These are phyloP conservation scores for Synergus laeviventris DNA, from an alignment of 2,888 invertebrate species.

Conservation along the genomic window DNA sequence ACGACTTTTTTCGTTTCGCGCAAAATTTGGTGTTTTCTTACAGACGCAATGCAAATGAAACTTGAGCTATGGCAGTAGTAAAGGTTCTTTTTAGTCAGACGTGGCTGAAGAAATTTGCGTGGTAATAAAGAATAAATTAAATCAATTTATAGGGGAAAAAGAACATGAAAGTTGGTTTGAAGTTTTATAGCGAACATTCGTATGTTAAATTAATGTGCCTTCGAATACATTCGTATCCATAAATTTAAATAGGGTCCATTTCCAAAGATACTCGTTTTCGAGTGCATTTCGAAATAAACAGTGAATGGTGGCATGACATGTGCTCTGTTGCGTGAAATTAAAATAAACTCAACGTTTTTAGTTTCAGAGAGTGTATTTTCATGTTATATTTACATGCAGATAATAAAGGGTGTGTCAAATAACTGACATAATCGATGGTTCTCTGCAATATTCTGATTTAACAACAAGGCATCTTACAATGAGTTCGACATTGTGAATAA, in stretches of 20 bases:
- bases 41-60: not conserved
- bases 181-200: no score
- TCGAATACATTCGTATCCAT: not conserved
- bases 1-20: not conserved
- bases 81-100: not conserved
- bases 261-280: not conserved
- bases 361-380: slow-evolving; percentile 6
- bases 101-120: not conserved
- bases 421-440: slow-evolving; percentile 4
- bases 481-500: not conserved
- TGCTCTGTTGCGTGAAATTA: slow-evolving; percentile 30
- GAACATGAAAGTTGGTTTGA: no score
- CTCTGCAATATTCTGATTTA: not conserved
- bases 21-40: not conserved
- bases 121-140: slow-evolving; percentile 1
- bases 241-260: not conserved
- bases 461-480: not conserved
- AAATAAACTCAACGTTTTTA: slow-evolving; percentile 9
- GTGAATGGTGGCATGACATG: slow-evolving; percentile 14
- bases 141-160: not conserved
- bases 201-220: no score
- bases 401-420: slow-evolving; percentile 19
- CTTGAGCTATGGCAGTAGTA: slow-evolving; percentile 7
- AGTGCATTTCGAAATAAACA: not conserved
- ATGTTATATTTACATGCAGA: slow-evolving; percentile 17